Conservation (phyloP, 1,140 invertebrate genomes). For the Lepidurus arcticus region DNA sequence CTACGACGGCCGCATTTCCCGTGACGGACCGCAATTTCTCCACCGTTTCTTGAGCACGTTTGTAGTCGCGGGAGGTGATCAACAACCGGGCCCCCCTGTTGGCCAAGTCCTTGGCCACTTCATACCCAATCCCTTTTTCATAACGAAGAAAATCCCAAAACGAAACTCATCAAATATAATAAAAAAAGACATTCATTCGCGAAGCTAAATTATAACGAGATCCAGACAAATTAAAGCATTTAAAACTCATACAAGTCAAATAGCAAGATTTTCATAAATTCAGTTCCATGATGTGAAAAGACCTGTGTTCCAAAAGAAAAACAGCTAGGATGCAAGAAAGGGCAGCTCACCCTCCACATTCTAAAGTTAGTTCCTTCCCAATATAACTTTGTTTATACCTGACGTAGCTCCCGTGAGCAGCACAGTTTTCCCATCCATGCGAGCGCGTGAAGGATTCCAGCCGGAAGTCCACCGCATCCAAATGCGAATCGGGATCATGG, state of each 20-base stretch:
- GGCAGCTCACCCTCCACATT: neutral
- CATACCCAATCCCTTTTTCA: slow-evolving; percentile 49
- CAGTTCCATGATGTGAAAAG: neutral
- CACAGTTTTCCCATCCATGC: slow-evolving; percentile 48
- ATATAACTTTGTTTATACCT: slow-evolving; percentile 41
- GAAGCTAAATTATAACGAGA: too few species aligned
- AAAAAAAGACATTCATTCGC: neutral
- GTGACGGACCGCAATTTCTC: slow-evolving; percentile 41
- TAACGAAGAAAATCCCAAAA: slow-evolving; percentile 10
- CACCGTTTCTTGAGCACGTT: slow-evolving; percentile 46
- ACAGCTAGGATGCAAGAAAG: neutral
- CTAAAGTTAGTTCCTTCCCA: neutral
- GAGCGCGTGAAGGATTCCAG: neutral
- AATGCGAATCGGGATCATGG: slow-evolving; percentile 29
- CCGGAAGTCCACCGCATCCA: slow-evolving; percentile 16
- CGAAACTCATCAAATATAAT: slow-evolving; percentile 4
- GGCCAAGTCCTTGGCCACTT: slow-evolving; percentile 48
- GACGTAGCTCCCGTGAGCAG: slow-evolving; percentile 53
- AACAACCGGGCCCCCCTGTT: slow-evolving; percentile 47
- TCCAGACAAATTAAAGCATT: too few species aligned
- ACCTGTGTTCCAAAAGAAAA: neutral
- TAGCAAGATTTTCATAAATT: neutral
- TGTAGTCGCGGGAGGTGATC: slow-evolving; percentile 36
- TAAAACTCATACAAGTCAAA: neutral
- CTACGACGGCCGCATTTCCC: slow-evolving; percentile 38